Percentiles rank a stretch among this genome's conserved stretches.
These are phyloP conservation scores for Oligia fasciuncula DNA, from an alignment of 2,888 invertebrate genomes.

Conservation along the genomic window DNA sequence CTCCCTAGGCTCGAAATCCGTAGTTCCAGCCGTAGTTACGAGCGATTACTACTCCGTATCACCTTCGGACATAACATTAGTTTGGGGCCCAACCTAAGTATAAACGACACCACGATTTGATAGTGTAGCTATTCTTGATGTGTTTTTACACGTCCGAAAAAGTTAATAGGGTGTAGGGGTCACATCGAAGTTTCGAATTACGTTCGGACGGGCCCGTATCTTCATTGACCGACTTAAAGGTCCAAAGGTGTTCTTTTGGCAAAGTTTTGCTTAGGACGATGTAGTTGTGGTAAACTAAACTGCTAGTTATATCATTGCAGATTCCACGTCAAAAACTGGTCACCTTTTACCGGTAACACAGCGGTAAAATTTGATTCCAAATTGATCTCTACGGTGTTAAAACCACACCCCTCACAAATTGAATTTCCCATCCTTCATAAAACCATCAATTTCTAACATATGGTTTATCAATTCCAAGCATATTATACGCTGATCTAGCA, in stretches of 20 bases:
- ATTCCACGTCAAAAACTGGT: not conserved
- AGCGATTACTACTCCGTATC: too few species aligned
- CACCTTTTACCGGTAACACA: constrained; percentile 2
- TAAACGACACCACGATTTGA: too few species aligned
- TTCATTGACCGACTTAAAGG: too few species aligned
- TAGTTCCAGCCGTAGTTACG: too few species aligned
- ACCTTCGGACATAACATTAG: too few species aligned
- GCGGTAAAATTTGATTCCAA: constrained; percentile 37
- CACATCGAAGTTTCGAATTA: not conserved
- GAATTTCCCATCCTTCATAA: constrained; percentile 49
- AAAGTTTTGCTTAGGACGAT: not conserved
- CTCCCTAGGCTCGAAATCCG: too few species aligned
- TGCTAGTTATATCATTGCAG: not conserved
- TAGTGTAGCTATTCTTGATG: too few species aligned
- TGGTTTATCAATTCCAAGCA: constrained; percentile 51
- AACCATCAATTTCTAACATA: constrained; percentile 57
- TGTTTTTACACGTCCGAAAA: too few species aligned
- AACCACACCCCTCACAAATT: constrained; percentile 43
- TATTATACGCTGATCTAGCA: constrained; percentile 60
- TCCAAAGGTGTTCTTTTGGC: not conserved
- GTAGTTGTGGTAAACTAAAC: not conserved
- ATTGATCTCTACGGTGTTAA: constrained; percentile 21
- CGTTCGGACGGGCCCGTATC: not conserved
- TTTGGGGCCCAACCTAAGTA: too few species aligned
- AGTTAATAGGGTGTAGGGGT: too few species aligned